Percentiles rank a stretch among this genome's conserved stretches.
phyloP scores from a whole-genome alignment of 2,113 vertebrate species.

The Sclerurus mexicanus region DNA sequence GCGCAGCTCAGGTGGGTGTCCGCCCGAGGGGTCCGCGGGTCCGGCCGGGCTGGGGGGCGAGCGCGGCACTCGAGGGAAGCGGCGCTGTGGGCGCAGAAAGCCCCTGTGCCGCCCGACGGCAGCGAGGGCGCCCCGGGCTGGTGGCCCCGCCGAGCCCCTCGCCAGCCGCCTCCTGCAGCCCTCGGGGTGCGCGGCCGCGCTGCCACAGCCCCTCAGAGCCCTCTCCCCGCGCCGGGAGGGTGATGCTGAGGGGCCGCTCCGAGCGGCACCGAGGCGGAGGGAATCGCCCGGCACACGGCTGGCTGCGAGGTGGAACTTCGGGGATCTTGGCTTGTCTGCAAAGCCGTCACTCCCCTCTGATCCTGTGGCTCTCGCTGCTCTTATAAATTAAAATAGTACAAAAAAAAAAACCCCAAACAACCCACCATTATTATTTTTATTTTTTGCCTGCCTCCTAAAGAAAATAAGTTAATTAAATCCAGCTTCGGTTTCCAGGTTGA shows the following conservation, averaged over 20 bases:
- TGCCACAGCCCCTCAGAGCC: neutral
- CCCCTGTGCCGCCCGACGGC: too few relatives aligned
- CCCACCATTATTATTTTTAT: neutral
- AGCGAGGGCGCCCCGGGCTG: neutral
- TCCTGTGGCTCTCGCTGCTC: neutral
- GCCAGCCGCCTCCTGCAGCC: neutral
- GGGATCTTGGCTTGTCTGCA: neutral
- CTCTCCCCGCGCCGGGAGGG: neutral
- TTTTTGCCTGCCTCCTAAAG: neutral
- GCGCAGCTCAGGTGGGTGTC: neutral
- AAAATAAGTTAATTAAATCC: constrained; percentile 27
- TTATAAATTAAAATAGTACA: too few relatives aligned
- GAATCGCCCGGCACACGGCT: neutral
- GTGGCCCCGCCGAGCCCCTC: neutral
- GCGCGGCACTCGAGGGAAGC: neutral
- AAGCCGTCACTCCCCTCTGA: neutral
- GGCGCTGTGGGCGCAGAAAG: neutral
- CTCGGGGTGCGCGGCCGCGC: neutral
- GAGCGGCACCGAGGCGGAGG: neutral
- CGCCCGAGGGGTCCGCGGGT: neutral
- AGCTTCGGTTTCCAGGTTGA: neutral
- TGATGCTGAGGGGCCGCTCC: neutral
- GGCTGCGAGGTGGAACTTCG: neutral
- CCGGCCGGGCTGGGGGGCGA: neutral
- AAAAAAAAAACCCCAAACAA: too few relatives aligned